Percentiles rank a stretch among this genome's conserved stretches.
These are phyloP conservation scores for Pteronura brasiliensis DNA, from an alignment of 2,113 vertebrate species.

Conservation along the genomic window DNA sequence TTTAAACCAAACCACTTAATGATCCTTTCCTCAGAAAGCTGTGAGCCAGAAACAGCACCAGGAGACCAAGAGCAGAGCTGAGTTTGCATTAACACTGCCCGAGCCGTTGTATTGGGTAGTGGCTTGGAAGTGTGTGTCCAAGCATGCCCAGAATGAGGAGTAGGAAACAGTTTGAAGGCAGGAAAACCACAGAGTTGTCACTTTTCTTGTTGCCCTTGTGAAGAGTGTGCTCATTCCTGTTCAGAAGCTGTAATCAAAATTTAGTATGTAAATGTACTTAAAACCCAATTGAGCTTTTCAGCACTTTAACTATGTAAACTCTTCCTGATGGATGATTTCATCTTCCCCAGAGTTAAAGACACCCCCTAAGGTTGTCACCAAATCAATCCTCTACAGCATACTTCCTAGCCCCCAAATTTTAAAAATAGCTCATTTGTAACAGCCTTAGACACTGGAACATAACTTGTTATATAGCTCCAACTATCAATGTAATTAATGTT, in stretches of 20 bases:
- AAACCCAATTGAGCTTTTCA: neutral
- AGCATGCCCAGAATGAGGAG: neutral
- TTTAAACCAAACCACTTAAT: constrained; percentile 26
- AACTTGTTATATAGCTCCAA: neutral
- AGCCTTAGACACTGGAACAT: neutral
- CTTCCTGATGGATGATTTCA: neutral
- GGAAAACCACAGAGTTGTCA: neutral
- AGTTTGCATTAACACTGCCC: neutral
- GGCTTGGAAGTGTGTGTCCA: neutral
- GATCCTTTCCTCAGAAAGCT: neutral
- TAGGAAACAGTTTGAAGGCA: neutral
- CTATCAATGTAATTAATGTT: neutral
- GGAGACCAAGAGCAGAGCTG: neutral
- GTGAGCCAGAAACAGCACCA: neutral
- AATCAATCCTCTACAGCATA: neutral
- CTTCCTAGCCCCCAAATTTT: neutral
- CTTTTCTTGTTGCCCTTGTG: neutral
- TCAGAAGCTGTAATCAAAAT: neutral
- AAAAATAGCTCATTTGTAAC: neutral
- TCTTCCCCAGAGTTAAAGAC: neutral
- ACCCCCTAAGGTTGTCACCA: neutral
- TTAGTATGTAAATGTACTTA: neutral
- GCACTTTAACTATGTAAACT: neutral
- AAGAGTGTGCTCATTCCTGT: neutral
- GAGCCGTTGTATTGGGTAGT: neutral